phyloP scores from a whole-genome alignment of 2,797 vertebrate genomes.

The Myripristis murdjan region DNA sequence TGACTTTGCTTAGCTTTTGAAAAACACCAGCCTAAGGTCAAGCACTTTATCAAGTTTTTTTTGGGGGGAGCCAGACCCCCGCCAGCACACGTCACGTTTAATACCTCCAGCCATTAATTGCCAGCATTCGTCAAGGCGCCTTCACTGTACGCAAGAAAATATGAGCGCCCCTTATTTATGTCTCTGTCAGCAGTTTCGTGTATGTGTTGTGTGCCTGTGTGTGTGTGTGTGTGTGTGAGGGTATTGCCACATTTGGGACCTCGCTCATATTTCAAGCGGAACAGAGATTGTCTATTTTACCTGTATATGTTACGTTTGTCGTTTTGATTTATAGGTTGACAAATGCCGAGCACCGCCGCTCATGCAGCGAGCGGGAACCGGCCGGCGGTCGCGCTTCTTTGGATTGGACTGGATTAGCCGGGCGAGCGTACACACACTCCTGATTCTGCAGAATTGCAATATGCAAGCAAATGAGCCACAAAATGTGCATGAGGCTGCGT shows the following conservation, averaged over 20 bases:
- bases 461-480: constrained; percentile 74
- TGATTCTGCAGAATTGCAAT: constrained; percentile 66
- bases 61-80: constrained; percentile 1
- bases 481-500: constrained; percentile 59
- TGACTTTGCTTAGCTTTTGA: constrained; percentile 54
- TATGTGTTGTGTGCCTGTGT: neutral
- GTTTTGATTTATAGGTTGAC: constrained; percentile 70
- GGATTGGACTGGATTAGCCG: constrained; percentile 47
- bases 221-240: constrained; percentile 1
- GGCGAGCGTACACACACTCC: constrained; percentile 32
- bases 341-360: constrained; percentile 29
- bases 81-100: constrained; percentile 46
- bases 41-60: constrained; percentile 52
- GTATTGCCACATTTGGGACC: constrained; percentile 28
- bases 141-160: constrained; percentile 44
- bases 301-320: constrained; percentile 60
- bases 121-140: constrained; percentile 40
- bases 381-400: constrained; percentile 22
- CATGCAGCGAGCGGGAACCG: constrained; percentile 16
- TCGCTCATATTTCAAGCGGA: constrained; percentile 58
- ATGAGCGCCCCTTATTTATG: constrained; percentile 41
- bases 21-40: constrained; percentile 65
- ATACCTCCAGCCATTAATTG: constrained; percentile 67
- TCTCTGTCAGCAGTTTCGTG: constrained; percentile 50
- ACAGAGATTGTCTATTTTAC: constrained; percentile 42